phyloP scores from a whole-genome alignment of 2,797 vertebrate genomes.

The Rhodeus uyekii region DNA sequence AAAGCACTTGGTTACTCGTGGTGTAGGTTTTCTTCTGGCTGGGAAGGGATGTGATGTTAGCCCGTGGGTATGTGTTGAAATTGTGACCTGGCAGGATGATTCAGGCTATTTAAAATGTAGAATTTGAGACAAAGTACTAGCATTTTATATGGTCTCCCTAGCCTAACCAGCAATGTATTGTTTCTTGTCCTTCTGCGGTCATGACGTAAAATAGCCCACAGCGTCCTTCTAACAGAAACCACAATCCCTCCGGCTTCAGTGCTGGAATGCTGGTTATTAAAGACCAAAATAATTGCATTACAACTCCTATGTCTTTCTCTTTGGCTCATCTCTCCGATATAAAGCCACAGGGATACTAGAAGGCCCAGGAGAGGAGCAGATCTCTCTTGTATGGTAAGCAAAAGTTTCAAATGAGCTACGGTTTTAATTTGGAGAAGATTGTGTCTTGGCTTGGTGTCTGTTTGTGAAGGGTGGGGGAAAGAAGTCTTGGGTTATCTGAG shows the following conservation, averaged over 20 bases:
- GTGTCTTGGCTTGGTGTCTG: constrained; percentile 34
- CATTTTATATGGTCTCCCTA: constrained; percentile 11
- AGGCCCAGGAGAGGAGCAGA: constrained; percentile 16
- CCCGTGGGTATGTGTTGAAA: constrained; percentile 36
- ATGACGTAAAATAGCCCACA: constrained; percentile 19
- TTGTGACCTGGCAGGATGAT: constrained; percentile 33
- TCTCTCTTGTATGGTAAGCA: constrained; percentile 41
- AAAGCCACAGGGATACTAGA: constrained; percentile 28
- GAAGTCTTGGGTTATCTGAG: constrained; percentile 9
- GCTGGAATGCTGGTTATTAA: constrained; percentile 23
- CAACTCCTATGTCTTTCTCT: constrained; percentile 38
- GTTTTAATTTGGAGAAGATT: constrained; percentile 40
- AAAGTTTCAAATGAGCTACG: constrained; percentile 31
- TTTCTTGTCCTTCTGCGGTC: constrained; percentile 22
- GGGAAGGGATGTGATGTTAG: constrained; percentile 38
- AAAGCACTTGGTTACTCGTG: background rate
- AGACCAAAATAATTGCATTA: constrained; percentile 37
- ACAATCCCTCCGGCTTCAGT: constrained; percentile 13
- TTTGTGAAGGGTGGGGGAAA: constrained; percentile 27
- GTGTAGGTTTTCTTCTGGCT: constrained; percentile 36
- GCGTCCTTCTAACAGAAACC: background rate
- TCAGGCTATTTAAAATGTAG: constrained; percentile 16
- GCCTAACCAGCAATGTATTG: constrained; percentile 18
- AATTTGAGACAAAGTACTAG: constrained; percentile 10
- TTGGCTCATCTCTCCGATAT: constrained; percentile 22